These are phyloP conservation scores for Trimorus sp. DNA, from an alignment of 2,888 invertebrate species.

Conservation along the genomic window DNA sequence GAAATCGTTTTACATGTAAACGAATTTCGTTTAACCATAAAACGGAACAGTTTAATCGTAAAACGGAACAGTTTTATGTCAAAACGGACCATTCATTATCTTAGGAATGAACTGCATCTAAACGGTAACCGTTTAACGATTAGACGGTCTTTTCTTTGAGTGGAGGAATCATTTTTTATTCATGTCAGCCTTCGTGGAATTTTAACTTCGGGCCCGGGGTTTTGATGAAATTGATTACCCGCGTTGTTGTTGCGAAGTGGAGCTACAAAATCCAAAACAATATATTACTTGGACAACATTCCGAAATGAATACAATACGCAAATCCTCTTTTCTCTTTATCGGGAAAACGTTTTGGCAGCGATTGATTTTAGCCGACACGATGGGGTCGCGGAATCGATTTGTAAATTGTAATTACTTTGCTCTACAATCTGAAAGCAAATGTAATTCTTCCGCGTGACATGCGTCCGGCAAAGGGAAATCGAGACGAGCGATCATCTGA, in stretches of 20 bases:
- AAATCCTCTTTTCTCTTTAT: conserved; percentile 65
- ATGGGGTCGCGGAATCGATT: conserved; percentile 62
- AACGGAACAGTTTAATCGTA: too few species aligned
- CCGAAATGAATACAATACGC: conserved; percentile 49
- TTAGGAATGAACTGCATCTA: too few species aligned
- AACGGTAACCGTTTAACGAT: too few species aligned
- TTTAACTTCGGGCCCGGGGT: too few species aligned
- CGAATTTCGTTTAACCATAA: too few species aligned
- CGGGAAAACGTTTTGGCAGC: conserved; percentile 53
- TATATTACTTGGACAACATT: conserved; percentile 48
- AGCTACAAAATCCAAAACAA: conserved; percentile 26
- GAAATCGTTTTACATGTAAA: too few species aligned
- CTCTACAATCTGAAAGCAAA: conserved; percentile 60
- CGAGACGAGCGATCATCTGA: conserved; percentile 52
- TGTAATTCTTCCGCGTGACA: conserved; percentile 64
- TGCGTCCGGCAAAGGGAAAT: conserved; percentile 49
- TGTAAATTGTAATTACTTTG: conserved; percentile 65
- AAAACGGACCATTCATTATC: too few species aligned
- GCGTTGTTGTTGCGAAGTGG: conserved; percentile 18
- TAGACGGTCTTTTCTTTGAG: too few species aligned
- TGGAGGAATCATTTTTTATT: too few species aligned
- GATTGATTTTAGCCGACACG: conserved; percentile 58
- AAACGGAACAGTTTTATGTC: too few species aligned
- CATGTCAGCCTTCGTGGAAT: too few species aligned
- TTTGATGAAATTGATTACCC: background rate